Evolutionary conservation across 2,888 invertebrate species (phyloP), one percentile per base, ranked within the genome.

Genomic region (Desoria tigrina): DNA sequence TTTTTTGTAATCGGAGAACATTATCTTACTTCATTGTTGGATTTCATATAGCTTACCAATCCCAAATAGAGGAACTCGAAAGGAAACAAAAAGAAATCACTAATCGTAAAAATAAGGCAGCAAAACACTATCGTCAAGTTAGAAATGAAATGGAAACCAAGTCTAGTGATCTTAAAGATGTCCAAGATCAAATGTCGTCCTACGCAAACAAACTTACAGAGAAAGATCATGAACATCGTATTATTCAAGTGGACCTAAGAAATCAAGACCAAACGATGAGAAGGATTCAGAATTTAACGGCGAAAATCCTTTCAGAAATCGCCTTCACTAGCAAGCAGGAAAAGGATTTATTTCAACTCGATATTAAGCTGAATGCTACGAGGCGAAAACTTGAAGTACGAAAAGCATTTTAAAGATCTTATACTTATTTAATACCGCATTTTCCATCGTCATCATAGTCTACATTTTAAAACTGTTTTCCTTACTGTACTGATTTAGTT

Each of bases 281-380:
- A 39, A 28, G 56, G 14, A 21, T 16, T 6, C n/a, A 37, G 9
- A 57, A 39, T 14, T 11, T 57, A 14, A 57, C 39, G 11, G 7
- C 2, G 6, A 57, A 23, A 39, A 7, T 57, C 2, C 56, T 57
- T n/a, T 16, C 7, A 4, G 42, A 39, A 9, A 23, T 57, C 16
- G 37, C 42, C 18, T 57, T 57, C 42, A 3, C 42, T 14, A 24
- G 42, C 18, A 9, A n/a, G 26, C 4, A 57, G 39, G 56, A 57
- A 37, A 57, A 57, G 32, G 56, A 37, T 21, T 18, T 57, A 14
- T 28, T 57, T 23, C 32, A 28, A 23, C 23, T 9, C 7, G 56
- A 57, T 42, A 57, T 57, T 2, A 57, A 42, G 39, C 21, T 57
- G 24, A 37, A 24, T 28, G 56, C 56, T 2, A 57, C 56, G 7